Percentiles rank a stretch among this genome's conserved stretches.
These are phyloP conservation scores for Pungitius pungitius DNA, from an alignment of 2,113 vertebrate species.

Conservation along the genomic window DNA sequence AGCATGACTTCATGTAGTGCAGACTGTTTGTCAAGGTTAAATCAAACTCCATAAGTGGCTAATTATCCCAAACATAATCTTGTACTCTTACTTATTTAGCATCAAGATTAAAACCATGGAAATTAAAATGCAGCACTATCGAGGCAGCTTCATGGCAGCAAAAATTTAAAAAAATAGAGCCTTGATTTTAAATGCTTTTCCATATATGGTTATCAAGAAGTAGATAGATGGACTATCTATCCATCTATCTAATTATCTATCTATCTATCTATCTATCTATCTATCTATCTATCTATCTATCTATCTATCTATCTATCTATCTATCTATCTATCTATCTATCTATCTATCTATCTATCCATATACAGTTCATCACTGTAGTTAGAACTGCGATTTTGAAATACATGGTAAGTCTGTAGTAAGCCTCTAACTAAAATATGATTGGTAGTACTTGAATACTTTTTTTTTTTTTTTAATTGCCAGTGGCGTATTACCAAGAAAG, in stretches of 20 bases:
- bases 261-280: too few relatives aligned
- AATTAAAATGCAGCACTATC: too few relatives aligned
- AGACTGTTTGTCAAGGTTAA: background rate
- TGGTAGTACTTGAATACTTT: slow-evolving; percentile 28
- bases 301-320: too few relatives aligned
- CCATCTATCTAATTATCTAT: too few relatives aligned
- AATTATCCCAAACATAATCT: background rate
- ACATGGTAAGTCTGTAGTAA: slow-evolving; percentile 1
- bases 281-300: too few relatives aligned
- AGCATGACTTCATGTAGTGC: slow-evolving; percentile 5
- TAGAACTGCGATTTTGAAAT: slow-evolving; percentile 27
- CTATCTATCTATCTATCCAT: too few relatives aligned
- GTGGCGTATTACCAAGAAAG: slow-evolving; percentile 24
- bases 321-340: too few relatives aligned
- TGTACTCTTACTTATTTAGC: background rate
- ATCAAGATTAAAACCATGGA: background rate
- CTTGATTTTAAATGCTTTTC: background rate
- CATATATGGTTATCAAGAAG: background rate
- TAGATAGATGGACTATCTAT: too few relatives aligned
- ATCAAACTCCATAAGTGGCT: background rate
- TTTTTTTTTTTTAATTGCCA: slow-evolving; percentile 43
- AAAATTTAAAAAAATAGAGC: background rate
- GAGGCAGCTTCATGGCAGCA: too few relatives aligned
- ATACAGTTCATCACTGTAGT: background rate
- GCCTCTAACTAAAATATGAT: slow-evolving; percentile 12